Evolutionary conservation across 2,113 vertebrate genomes (phyloP).

Genomic region (Himantopus leucocephalus): DNA sequence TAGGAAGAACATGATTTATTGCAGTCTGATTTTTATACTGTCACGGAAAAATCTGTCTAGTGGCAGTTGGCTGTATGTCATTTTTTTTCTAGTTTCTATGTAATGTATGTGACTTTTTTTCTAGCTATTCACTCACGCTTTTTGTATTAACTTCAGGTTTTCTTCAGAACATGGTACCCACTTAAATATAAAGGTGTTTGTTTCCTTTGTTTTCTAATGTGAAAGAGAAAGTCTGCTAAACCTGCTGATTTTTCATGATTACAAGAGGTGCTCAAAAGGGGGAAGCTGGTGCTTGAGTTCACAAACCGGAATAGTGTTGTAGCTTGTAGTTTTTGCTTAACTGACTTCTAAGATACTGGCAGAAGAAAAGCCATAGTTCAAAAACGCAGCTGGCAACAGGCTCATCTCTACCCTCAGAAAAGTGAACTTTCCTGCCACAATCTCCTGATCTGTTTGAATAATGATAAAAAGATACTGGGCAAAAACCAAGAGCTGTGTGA

Average conservation of each 20-base stretch:
- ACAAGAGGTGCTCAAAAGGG: background rate
- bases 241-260: background rate
- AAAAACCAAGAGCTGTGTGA: background rate
- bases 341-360: background rate
- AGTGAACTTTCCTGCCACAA: background rate
- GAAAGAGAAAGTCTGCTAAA: background rate
- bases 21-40: background rate
- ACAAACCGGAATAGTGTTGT: background rate
- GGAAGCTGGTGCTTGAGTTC: background rate
- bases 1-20: background rate
- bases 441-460: constrained; percentile 27
- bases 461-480: background rate
- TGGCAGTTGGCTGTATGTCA: background rate
- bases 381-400: background rate
- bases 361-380: background rate
- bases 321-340: background rate
- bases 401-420: background rate
- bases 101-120: background rate
- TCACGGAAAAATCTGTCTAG: background rate
- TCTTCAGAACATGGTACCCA: background rate
- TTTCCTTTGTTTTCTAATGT: background rate
- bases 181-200: background rate
- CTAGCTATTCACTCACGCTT: background rate
- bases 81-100: background rate
- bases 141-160: background rate